These are phyloP conservation scores for Hylaeus volcanicus DNA, from an alignment of 1,140 invertebrate species.

Conservation along the genomic window DNA sequence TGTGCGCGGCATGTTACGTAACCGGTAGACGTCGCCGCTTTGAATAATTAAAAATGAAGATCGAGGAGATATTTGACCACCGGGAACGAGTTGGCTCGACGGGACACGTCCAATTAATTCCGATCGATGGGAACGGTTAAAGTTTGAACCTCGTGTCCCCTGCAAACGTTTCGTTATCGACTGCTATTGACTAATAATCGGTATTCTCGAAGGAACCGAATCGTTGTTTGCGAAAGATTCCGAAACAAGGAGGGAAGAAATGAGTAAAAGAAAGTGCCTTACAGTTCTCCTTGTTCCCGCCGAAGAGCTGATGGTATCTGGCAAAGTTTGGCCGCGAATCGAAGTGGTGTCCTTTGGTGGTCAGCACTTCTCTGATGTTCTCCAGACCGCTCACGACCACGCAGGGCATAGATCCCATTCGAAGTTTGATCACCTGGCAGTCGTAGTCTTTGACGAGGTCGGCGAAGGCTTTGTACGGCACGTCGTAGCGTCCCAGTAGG, in stretches of 20 bases:
- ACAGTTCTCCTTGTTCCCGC: constrained; percentile 86
- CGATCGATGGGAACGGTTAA: background rate
- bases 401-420: constrained; percentile 83
- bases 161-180: too few relatives aligned
- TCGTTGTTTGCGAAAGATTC: background rate
- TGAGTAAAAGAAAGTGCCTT: constrained; percentile 73
- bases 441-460: constrained; percentile 81
- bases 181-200: too few relatives aligned
- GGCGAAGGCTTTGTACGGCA: constrained; percentile 85
- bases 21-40: constrained; percentile 2
- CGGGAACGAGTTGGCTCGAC: background rate
- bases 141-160: too few relatives aligned
- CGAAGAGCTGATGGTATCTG: constrained; percentile 84
- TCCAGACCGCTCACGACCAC: constrained; percentile 84
- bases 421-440: constrained; percentile 82
- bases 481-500: constrained; percentile 82
- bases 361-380: constrained; percentile 84
- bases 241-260: background rate
- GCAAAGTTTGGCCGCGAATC: constrained; percentile 85
- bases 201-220: background rate
- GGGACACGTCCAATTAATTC: constrained; percentile 12
- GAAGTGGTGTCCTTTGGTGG: constrained; percentile 83
- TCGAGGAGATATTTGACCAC: background rate
- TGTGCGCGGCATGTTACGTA: constrained; percentile 10
- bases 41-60: constrained; percentile 28